These are phyloP conservation scores for Trachelus troglodyta DNA, from an alignment of 2,888 invertebrate genomes.

Conservation along the genomic window DNA sequence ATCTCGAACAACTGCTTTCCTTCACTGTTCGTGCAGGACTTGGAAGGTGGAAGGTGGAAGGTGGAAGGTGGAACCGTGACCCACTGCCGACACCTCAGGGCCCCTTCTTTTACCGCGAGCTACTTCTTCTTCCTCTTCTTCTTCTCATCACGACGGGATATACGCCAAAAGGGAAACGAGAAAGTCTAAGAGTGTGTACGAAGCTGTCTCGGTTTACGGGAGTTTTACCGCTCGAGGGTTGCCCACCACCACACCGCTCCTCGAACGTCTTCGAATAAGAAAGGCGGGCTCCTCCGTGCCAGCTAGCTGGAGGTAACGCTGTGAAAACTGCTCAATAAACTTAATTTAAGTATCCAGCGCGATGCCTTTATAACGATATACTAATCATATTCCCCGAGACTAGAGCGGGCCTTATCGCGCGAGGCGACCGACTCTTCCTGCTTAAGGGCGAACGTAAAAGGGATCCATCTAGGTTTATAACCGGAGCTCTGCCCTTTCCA, in stretches of 20 bases:
- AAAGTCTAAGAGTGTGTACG: too few relatives aligned
- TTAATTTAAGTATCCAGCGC: slow-evolving; percentile 43
- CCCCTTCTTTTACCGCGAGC: slow-evolving; percentile 12
- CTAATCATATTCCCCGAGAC: slow-evolving; percentile 46
- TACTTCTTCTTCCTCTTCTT: slow-evolving; percentile 10
- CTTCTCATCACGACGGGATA: slow-evolving; percentile 16
- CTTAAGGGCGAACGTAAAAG: slow-evolving; percentile 12
- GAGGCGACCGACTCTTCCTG: background rate
- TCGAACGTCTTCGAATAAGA: background rate
- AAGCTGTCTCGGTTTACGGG: too few relatives aligned
- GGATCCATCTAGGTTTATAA: slow-evolving; percentile 17
- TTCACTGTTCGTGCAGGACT: background rate
- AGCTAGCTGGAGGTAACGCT: slow-evolving; percentile 39
- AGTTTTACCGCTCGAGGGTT: too few relatives aligned
- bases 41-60: background rate
- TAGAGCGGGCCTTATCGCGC: slow-evolving; percentile 14
- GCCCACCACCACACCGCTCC: background rate
- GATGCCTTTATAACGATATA: slow-evolving; percentile 45
- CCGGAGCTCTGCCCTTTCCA: background rate
- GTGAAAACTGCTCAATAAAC: slow-evolving; percentile 52
- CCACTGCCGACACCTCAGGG: background rate
- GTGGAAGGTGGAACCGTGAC: background rate
- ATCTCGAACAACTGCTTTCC: background rate
- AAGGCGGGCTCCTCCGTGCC: too few relatives aligned
- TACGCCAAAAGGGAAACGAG: slow-evolving; percentile 22